Evolutionary conservation across 2,888 invertebrate genomes (phyloP).

Genomic region (Caenorhabditis sp.): DNA sequence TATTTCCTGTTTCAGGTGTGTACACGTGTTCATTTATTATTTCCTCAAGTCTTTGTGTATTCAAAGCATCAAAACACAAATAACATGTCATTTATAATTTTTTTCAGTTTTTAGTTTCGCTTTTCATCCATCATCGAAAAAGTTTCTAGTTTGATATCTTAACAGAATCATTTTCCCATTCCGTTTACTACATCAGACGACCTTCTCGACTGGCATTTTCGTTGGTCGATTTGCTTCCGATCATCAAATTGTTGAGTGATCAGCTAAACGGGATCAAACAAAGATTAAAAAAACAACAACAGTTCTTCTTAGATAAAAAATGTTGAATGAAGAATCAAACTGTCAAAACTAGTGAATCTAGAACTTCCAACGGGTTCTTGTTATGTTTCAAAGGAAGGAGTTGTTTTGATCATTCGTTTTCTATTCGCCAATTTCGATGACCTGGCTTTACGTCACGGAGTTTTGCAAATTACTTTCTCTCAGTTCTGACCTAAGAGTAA

Average conservation of each 20-base stretch:
- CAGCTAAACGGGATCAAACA: not conserved
- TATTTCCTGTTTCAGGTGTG: not conserved
- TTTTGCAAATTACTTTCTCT: conserved; percentile 23
- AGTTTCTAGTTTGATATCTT: conserved; percentile 44
- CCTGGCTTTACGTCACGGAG: conserved; percentile 24
- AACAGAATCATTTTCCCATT: conserved; percentile 5
- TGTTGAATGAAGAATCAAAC: too few species aligned
- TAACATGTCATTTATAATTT: not conserved
- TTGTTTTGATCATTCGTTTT: not conserved
- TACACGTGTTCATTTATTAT: not conserved
- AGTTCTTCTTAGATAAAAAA: too few species aligned
- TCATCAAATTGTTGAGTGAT: conserved; percentile 23
- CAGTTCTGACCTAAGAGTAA: conserved; percentile 47
- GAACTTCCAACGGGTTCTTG: not conserved
- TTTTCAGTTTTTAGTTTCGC: not conserved
- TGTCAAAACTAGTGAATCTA: too few species aligned
- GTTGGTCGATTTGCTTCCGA: conserved; percentile 3
- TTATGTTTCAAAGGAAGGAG: conserved; percentile 10
- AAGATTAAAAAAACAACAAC: not conserved
- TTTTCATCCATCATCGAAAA: not conserved
- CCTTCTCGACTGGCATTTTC: conserved; percentile 48
- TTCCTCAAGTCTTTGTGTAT: not conserved
- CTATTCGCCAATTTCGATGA: conserved; percentile 18
- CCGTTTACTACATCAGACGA: conserved; percentile 30
- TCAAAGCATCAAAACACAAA: not conserved